Percentiles rank a stretch among this genome's conserved stretches.
Conservation (phyloP, 1,140 invertebrate species). For the Lucilia cuprina region DNA sequence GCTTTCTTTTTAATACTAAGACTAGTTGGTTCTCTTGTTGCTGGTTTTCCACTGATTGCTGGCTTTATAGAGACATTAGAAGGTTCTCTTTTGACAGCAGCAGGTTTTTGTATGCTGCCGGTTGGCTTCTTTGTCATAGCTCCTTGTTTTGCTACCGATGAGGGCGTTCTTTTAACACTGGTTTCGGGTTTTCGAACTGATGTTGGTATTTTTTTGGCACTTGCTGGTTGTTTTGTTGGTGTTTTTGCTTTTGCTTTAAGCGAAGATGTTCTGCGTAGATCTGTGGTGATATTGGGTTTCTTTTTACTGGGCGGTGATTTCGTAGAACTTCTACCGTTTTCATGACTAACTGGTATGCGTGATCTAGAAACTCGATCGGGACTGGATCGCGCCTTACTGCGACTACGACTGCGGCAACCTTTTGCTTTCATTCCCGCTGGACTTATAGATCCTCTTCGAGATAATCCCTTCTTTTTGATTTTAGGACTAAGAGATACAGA, state of each 20-base stretch:
- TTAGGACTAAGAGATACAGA: slow-evolving; percentile 53
- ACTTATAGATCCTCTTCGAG: slow-evolving; percentile 47
- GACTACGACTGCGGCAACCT: background rate
- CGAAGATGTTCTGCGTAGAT: background rate
- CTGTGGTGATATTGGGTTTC: background rate
- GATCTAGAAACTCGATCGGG: slow-evolving; percentile 47
- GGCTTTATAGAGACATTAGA: slow-evolving; percentile 34
- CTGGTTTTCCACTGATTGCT: background rate
- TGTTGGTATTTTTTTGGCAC: slow-evolving; percentile 56
- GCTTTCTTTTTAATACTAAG: slow-evolving; percentile 18
- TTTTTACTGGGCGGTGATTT: slow-evolving; percentile 39
- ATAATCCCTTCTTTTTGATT: background rate
- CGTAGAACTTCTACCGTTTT: slow-evolving; percentile 6
- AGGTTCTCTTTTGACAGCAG: slow-evolving; percentile 2
- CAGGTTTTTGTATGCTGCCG: background rate
- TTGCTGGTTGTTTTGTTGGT: slow-evolving; percentile 46
- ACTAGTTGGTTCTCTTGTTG: background rate
- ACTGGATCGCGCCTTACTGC: slow-evolving; percentile 17
- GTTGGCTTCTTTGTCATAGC: slow-evolving; percentile 34
- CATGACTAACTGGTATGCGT: slow-evolving; percentile 49
- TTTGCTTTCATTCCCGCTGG: slow-evolving; percentile 37
- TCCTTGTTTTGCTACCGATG: slow-evolving; percentile 34
- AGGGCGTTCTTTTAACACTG: slow-evolving; percentile 36
- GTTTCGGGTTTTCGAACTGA: slow-evolving; percentile 37
- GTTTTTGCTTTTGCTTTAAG: background rate